Conservation (phyloP, 2,888 invertebrate species). For the Megastigmus dorsalis region DNA sequence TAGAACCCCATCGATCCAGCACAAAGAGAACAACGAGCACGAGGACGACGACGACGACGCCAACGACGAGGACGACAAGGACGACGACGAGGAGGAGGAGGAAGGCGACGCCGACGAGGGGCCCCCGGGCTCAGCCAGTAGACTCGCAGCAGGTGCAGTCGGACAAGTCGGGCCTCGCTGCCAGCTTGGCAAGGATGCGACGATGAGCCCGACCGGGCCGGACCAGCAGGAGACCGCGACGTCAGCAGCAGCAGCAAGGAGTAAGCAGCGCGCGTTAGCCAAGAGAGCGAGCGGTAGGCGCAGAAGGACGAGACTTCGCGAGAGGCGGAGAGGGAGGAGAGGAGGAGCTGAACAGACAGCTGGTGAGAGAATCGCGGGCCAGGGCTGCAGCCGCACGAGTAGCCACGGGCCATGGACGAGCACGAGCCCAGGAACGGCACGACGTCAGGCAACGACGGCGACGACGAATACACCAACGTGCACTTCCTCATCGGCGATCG, state of each 20-base stretch:
- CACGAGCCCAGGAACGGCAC: constrained; percentile 69
- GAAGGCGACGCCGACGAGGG: constrained; percentile 47
- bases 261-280: background rate
- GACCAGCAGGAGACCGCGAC: background rate
- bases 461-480: constrained; percentile 67
- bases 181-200: constrained; percentile 71
- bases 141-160: constrained; percentile 61
- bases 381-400: background rate
- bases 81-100: background rate
- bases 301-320: no score
- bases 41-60: constrained; percentile 32
- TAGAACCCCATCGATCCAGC: background rate
- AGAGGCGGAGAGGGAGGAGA: background rate
- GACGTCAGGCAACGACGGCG: constrained; percentile 61
- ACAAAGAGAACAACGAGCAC: no score
- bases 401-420: constrained; percentile 72
- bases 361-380: background rate
- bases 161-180: constrained; percentile 10
- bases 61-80: background rate
- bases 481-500: constrained; percentile 70
- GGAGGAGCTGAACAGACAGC: background rate
- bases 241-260: background rate
- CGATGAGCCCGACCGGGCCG: constrained; percentile 69
- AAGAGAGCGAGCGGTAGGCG: background rate
- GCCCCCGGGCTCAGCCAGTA: background rate